phyloP scores from a whole-genome alignment of 2,113 vertebrate genomes.

The Osmerus eperlanus region DNA sequence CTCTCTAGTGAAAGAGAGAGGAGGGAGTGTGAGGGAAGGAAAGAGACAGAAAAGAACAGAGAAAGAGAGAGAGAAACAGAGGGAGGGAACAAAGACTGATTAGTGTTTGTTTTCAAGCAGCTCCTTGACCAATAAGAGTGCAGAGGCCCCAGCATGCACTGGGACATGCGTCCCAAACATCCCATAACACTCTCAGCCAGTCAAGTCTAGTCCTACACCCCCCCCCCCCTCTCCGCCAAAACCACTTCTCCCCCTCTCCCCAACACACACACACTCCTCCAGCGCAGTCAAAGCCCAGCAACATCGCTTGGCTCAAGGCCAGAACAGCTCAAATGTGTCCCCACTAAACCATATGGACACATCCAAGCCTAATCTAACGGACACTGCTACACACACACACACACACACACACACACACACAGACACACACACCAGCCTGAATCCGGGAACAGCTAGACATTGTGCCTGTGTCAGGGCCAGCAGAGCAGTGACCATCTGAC shows the following conservation, averaged over 20 bases:
- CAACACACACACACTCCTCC: conserved; percentile 5
- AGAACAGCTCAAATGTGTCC: conserved; percentile 50
- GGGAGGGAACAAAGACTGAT: conserved; percentile 52
- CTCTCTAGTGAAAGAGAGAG: no score
- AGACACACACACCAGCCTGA: conserved; percentile 37
- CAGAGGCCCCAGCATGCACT: conserved; percentile 31
- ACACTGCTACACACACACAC: conserved; percentile 40
- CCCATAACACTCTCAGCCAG: conserved; percentile 20
- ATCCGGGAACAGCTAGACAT: background rate
- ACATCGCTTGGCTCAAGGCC: conserved; percentile 30
- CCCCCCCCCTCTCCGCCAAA: background rate
- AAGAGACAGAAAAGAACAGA: background rate
- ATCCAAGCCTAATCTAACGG: conserved; percentile 45
- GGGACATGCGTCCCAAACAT: conserved; percentile 17
- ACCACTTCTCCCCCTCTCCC: no score
- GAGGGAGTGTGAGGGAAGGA: background rate
- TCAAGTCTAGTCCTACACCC: conserved; percentile 23
- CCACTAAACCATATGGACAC: conserved; percentile 61
- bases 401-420: conserved; percentile 38
- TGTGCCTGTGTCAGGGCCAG: background rate
- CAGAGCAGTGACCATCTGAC: conserved; percentile 51
- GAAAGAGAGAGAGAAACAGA: conserved; percentile 11
- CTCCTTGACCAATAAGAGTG: conserved; percentile 41
- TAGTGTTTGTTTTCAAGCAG: conserved; percentile 60
- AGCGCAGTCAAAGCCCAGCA: conserved; percentile 11